Percentiles rank a stretch among this genome's conserved stretches.
Evolutionary conservation across 2,888 invertebrate genomes (phyloP).

Genomic region (Laspeyria flexula): DNA sequence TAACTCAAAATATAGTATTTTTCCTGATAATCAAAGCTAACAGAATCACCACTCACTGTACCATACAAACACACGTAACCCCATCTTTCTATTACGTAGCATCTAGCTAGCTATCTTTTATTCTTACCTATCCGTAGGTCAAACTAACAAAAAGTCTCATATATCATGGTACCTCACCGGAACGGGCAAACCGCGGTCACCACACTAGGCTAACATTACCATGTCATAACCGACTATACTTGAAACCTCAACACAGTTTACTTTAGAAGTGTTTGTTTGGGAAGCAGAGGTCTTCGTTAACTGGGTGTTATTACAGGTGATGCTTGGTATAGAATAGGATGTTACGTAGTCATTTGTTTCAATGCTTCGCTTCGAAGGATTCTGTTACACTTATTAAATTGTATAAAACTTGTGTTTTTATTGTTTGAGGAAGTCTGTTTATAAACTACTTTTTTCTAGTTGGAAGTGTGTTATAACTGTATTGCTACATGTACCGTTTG

Average conservation of each 20-base stretch:
- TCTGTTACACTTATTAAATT: conserved; percentile 45
- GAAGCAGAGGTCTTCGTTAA: conserved; percentile 20
- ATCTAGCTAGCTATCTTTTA: conserved; percentile 24
- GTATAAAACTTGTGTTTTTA: conserved; percentile 20
- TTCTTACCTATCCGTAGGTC: conserved; percentile 60
- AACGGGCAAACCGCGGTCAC: conserved; percentile 72
- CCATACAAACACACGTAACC: too few relatives aligned
- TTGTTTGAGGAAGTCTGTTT: neutral
- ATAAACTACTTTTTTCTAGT: too few relatives aligned
- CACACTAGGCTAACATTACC: conserved; percentile 68
- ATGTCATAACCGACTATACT: conserved; percentile 6
- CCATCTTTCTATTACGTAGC: neutral
- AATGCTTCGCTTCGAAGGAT: conserved; percentile 26
- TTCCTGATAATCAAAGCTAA: too few relatives aligned
- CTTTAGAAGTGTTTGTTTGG: conserved; percentile 4
- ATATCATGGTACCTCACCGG: conserved; percentile 74
- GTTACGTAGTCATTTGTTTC: conserved; percentile 43
- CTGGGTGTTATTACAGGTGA: conserved; percentile 43
- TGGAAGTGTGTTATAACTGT: too few relatives aligned
- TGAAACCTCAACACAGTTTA: neutral
- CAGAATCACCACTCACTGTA: neutral
- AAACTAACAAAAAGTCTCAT: conserved; percentile 69
- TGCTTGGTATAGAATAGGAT: conserved; percentile 46
- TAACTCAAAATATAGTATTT: too few relatives aligned
- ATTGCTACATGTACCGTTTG: too few relatives aligned